A percentile compares a stretch with the other conserved stretches of the same genome.
Evolutionary conservation across 2,888 invertebrate genomes (phyloP).

Genomic region (Cataglyphis altisquamis): DNA sequence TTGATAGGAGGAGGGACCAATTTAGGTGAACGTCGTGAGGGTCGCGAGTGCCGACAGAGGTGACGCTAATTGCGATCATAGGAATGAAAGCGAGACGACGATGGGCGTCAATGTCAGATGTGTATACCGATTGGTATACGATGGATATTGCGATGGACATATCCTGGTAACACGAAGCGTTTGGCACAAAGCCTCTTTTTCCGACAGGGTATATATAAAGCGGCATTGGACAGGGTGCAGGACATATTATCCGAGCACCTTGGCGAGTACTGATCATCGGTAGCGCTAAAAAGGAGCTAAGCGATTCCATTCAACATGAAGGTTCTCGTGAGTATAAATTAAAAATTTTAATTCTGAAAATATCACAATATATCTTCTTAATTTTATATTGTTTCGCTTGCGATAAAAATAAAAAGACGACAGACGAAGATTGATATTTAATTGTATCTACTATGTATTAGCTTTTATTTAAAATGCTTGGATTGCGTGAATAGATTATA

Average conservation of each 20-base stretch:
- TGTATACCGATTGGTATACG: slow-evolving; percentile 67
- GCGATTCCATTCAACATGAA: slow-evolving; percentile 71
- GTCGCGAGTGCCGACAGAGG: neutral
- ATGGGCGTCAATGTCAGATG: slow-evolving; percentile 78
- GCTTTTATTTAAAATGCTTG: too few species aligned
- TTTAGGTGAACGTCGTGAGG: slow-evolving; percentile 22
- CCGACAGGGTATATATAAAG: slow-evolving; percentile 79
- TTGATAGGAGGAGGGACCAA: slow-evolving; percentile 47
- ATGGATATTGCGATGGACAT: slow-evolving; percentile 38
- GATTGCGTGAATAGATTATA: neutral
- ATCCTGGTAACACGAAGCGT: slow-evolving; percentile 58
- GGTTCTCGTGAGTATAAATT: slow-evolving; percentile 75
- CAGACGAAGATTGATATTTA: neutral
- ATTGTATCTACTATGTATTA: neutral
- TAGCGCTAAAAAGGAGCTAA: slow-evolving; percentile 77
- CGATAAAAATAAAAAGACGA: neutral
- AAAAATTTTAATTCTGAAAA: neutral
- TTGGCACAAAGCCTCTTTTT: slow-evolving; percentile 66
- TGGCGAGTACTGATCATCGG: slow-evolving; percentile 80
- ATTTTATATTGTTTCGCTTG: neutral
- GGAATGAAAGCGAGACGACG: slow-evolving; percentile 55
- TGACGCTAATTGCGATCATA: slow-evolving; percentile 6
- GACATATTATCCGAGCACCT: slow-evolving; percentile 75
- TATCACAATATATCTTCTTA: neutral
- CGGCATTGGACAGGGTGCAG: slow-evolving; percentile 59